Conservation (phyloP, 2,797 vertebrate species). For the Halcyon badia region DNA sequence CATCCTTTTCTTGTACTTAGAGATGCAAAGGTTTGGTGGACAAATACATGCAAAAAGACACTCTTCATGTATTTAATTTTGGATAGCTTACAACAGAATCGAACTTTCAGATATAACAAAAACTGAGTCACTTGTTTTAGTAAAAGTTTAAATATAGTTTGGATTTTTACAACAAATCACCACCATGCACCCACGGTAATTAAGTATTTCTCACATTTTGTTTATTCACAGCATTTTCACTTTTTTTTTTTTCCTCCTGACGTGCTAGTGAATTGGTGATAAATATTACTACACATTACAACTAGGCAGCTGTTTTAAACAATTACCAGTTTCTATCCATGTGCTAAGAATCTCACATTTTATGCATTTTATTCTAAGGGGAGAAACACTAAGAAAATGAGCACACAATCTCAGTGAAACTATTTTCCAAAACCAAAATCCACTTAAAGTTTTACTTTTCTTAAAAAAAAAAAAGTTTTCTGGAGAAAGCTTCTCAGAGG, state of each 20-base stretch:
- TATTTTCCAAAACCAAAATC: not conserved
- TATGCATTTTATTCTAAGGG: not conserved
- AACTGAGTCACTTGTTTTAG: not conserved
- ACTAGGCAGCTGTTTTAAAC: not conserved
- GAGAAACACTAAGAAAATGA: not conserved
- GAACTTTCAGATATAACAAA: not conserved
- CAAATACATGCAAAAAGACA: not conserved
- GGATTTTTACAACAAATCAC: not conserved
- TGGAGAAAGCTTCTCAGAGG: not conserved
- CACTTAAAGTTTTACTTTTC: not conserved
- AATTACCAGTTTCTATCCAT: conserved; percentile 21
- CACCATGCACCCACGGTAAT: not conserved
- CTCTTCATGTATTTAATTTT: not conserved
- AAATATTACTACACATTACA: not conserved
- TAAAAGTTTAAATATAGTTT: not conserved
- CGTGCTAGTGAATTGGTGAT: not conserved
- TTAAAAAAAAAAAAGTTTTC: not conserved
- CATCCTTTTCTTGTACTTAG: not conserved
- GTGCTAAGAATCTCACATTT: not conserved
- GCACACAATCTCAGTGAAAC: not conserved
- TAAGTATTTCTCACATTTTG: not conserved
- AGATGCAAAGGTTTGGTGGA: not conserved
- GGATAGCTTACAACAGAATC: not conserved
- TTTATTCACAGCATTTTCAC: conserved; percentile 7
- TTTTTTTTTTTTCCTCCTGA: not conserved